A percentile compares a stretch with the other conserved stretches of the same genome.
These are phyloP conservation scores for Apodemia zela DNA, from an alignment of 2,888 invertebrate species.

Conservation along the genomic window DNA sequence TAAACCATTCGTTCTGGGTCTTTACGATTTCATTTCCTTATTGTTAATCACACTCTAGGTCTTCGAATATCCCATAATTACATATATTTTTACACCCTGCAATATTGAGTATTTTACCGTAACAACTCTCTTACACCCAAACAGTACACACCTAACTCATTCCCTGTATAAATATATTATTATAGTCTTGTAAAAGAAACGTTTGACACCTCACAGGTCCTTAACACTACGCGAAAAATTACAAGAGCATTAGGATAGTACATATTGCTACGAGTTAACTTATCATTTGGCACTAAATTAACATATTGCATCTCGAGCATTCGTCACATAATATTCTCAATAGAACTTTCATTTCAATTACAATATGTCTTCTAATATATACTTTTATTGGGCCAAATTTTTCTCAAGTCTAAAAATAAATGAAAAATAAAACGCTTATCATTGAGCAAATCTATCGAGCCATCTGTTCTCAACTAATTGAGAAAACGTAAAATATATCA, in stretches of 20 bases:
- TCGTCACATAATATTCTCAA: constrained; percentile 55
- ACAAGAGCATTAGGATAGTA: constrained; percentile 77
- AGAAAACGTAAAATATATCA: constrained; percentile 40
- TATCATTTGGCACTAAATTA: constrained; percentile 81
- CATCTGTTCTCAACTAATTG: constrained; percentile 24
- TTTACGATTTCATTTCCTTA: constrained; percentile 3
- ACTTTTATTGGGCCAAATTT: constrained; percentile 56
- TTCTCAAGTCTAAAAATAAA: constrained; percentile 43
- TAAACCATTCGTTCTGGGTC: constrained; percentile 24
- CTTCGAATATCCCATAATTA: constrained; percentile 30
- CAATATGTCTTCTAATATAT: constrained; percentile 60
- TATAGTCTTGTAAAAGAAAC: constrained; percentile 80
- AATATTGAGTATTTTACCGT: constrained; percentile 76
- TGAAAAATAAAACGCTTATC: constrained; percentile 54
- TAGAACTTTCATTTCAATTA: constrained; percentile 52
- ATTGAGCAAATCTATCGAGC: constrained; percentile 63
- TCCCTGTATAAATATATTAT: constrained; percentile 77
- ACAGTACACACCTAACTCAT: constrained; percentile 76
- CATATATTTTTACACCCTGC: constrained; percentile 70
- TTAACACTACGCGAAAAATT: constrained; percentile 77
- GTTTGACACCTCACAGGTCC: constrained; percentile 76
- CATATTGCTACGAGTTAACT: constrained; percentile 80
- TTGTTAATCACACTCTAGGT: constrained; percentile 17
- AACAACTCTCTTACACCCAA: constrained; percentile 73
- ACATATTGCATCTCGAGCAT: constrained; percentile 79